Base-by-base conservation (phyloP, 2,888 invertebrate genomes). In the Coenonympha arcania region DNA sequence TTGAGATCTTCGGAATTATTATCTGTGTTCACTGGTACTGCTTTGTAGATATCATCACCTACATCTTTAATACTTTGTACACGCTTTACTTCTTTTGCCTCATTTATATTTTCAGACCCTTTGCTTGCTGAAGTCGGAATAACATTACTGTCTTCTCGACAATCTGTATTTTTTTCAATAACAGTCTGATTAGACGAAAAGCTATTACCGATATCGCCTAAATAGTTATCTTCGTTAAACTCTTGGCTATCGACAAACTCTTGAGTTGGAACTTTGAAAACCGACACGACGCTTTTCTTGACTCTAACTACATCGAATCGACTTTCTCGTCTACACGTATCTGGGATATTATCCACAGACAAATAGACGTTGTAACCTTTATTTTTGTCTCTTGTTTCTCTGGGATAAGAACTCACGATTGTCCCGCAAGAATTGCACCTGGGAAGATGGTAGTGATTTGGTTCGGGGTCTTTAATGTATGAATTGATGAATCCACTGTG, bases 171-270 rank as follows among this genome's bases (percentile, higher is more conserved):
- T 24, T 43, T 48, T 30, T 72, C 73, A 43, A 76, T 66, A 16
- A 84, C 69, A 42, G 79, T 79, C 41, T 70, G 66, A 50, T 79
- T 75, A 43, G 77, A 71, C 6, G 77, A 69, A 43, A 79, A 83
- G 53, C 76, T 78, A 26, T 68, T 73, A 2, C 67, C 73, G 6
- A 81, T 56, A 39, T 80, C 80, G 6, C 68, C 72, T 31, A 85
- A 65, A 62, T 85, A 86, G 45, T 76, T 78, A 59, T 86, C 86
- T 57, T 86, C 86, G 34, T 69, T 80, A 47, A 85, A 86, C 46
- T 86, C 86, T 60, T 85, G 82, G 50, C 79, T 78, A 24, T 84
- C 80, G 40, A 84, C 77, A 45, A 84, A 84, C 55, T 84, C 81
- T 1, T 45, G 37, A 8, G n/a, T 44, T 3, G 49, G 15, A 0